Base-by-base conservation (phyloP, 1,140 invertebrate genomes). In the Cydia fagiglandana region DNA sequence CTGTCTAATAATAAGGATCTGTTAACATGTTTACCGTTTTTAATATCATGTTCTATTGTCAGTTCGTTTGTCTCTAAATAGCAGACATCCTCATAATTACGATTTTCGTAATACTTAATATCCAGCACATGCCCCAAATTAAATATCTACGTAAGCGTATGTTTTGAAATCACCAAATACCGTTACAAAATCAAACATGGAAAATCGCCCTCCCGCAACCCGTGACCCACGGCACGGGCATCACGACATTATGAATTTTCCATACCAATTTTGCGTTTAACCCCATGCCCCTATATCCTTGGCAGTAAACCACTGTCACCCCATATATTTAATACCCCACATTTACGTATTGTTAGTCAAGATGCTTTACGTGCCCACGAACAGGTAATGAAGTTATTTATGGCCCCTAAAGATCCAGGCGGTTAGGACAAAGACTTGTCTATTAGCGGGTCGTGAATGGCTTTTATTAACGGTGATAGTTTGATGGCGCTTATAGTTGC, bases 341-440 rank as follows among this genome's bases (percentile, higher is more conserved):
- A 89, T 86, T 87, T 85, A 80, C 86, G 77, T 89, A 89, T 91
- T 90, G 87, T 90, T 87, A 85, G 79, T 81, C 75, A 87, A 88
- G 85, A 90, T 88, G 84, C 80, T 85, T 79, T 78, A 81, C 78
- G 83, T 80, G 78, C 81, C 84, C 80, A 77, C 75, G 83, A 88
- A 89, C 88, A 91, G 89, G 88, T 91, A 89, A 91, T 89, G 88
- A 83, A 84, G 82, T 90, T 88, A 90, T 91, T 91, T 91, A 91
- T 91, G 82, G 85, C 81, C 82, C 81, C 81, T 89, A 86, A 90
- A 79, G 81, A 80, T 81, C 82, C 78, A 80, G 81, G 82, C 77
- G 78, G 56, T 77, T 73, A 82, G 81, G 80, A 89, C 88, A 91
- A 88, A 91, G 87, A 85, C 68, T 50, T 47, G 80, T 76, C 80